Evolutionary conservation across 2,888 invertebrate genomes (phyloP), one percentile per base, ranked within the genome.

Genomic region (Lycophotia porphyrea): DNA sequence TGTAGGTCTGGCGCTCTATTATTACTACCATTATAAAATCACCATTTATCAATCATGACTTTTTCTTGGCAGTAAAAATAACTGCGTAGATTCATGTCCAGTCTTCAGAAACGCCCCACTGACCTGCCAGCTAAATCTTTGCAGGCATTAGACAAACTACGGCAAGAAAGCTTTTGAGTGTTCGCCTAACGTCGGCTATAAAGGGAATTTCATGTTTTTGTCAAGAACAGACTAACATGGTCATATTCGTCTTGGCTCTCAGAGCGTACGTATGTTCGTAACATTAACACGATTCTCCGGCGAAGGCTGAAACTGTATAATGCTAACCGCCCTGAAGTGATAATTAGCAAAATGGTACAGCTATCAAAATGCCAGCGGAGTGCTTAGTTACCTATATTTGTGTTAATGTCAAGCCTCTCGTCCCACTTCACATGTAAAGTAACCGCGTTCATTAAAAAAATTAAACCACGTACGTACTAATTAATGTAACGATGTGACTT

Each of bases 111-210:
- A 58, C 52, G 70, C 64, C 66, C 77, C 61, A 80, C 66, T 83
- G 78, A 72, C 84, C 81, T 80, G 71, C 24, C 66, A 81, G 73
- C 76, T 66, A 64, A 82, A 86, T 76, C 84, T 86, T 86, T 84
- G 78, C 70, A 81, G 70, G 66, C 83, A 81, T 87, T 80, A 81
- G 63, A 81, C 79, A 76, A 84, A 83, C 85, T 84, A 81, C 80
- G 74, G 79, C 81, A 84, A 87, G 86, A 87, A 88, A 89, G 90
- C 87, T 89, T 88, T 88, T 81, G 87, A 86, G 86, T 84, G 86
- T 88, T 82, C 86, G 71, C 71, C 76, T 85, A 85, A 81, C 80
- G 84, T 67, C 74, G 70, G 66, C 70, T 78, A 80, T 87, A 88
- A 88, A 87, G 84, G 84, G 82, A 77, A 82, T 84, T 77, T 76